Evolutionary conservation across 2,888 invertebrate genomes (phyloP), one percentile per base, ranked within the genome.

Genomic region (Galeopsomyia nigrocyanea): DNA sequence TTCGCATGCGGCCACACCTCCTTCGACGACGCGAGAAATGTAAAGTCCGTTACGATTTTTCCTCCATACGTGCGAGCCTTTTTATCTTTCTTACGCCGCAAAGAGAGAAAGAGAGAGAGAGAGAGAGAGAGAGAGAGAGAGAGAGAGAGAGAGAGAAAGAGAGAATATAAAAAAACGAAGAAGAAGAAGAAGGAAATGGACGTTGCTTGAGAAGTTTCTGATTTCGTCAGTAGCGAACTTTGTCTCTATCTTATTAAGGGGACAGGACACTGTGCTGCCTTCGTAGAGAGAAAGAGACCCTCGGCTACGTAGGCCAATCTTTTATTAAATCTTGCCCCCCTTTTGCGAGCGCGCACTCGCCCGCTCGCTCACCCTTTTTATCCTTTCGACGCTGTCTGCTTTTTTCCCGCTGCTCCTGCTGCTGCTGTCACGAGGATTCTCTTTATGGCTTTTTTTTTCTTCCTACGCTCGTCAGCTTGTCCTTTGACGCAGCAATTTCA

Each of bases 271-370:
- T 39, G n/a, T n/a, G 67, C 46, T 21, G 51, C n/a, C 58, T 10
- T 5, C 58, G 58, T 57, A 53, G 13, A 50, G 26, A 26, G 26
- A 26, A 26, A 26, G 26, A 26, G 69, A 64, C 72, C 74, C 61
- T 69, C 74, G 75, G 75, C 71, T 78, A 46, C 61, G 70, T 73
- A 60, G 76, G 75, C 76, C 77, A 79, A 82, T 81, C 80, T 80
- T 82, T 81, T 81, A 82, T 82, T 81, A 81, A 81, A 81, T 82
- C 79, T 80, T 73, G 75, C 73, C 77, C 78, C 73, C 78, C 73
- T 76, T 73, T 75, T 76, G 39, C 63, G 68, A n/a, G 31, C 50
- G 26, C 31, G 49, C 21, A 10, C 22, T 21, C 55, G 22, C 26
- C 9, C 16, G 19, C 17, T 0, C 39, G 2, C 39, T 39, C n/a